Evolutionary conservation across 2,113 vertebrate species (phyloP).

Genomic region (Mormoops blainvillei): DNA sequence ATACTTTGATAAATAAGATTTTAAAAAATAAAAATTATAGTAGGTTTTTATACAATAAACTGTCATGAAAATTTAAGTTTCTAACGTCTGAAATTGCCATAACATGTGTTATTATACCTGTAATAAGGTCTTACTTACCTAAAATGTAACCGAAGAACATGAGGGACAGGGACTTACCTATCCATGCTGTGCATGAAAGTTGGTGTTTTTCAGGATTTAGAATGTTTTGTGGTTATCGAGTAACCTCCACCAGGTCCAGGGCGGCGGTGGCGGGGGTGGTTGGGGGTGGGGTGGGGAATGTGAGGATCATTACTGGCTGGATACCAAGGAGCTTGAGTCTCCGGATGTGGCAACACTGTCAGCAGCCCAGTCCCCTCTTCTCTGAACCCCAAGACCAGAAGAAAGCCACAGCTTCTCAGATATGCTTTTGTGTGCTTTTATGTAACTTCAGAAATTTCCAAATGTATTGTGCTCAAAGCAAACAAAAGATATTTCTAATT

Average conservation of each 20-base stretch:
- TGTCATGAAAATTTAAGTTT: background rate
- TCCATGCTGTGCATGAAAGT: background rate
- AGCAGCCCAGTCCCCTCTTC: background rate
- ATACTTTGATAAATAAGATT: background rate
- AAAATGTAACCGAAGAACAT: background rate
- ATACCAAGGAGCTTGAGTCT: background rate
- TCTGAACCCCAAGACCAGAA: background rate
- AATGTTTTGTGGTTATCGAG: background rate
- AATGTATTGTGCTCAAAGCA: conserved; percentile 61
- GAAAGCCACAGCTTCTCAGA: conserved; percentile 33
- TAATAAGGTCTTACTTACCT: background rate
- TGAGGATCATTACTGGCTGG: background rate
- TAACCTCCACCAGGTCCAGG: background rate
- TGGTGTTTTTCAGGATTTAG: background rate
- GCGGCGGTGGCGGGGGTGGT: no score
- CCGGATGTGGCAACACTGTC: background rate
- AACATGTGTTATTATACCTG: background rate
- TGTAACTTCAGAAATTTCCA: conserved; percentile 68
- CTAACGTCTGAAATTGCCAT: background rate
- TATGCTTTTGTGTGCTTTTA: conserved; percentile 58
- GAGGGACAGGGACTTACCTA: background rate
- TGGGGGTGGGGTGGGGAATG: no score
- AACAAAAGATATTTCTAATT: conserved; percentile 73
- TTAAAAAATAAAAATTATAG: background rate
- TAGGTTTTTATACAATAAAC: background rate